Evolutionary conservation across 1,140 invertebrate species (phyloP).

Genomic region (Pollicipes pollicipes): DNA sequence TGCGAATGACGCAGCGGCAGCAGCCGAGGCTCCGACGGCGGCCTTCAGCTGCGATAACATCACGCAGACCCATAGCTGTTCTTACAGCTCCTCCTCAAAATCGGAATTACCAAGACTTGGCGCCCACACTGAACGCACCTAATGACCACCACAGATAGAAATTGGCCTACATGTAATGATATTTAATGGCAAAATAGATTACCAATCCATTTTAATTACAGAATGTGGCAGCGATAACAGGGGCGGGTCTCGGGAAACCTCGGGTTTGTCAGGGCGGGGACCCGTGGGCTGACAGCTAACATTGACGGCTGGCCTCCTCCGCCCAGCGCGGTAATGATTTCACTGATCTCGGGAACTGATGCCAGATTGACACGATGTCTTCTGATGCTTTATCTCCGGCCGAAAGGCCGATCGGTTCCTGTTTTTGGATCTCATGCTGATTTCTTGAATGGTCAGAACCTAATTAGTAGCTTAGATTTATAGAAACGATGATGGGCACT

Average conservation of each 20-base stretch:
- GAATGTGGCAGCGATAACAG: neutral
- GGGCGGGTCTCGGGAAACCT: no score
- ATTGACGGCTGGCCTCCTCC: neutral
- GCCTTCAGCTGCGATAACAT: neutral
- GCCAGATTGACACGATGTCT: neutral
- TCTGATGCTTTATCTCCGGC: neutral
- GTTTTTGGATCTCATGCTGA: neutral
- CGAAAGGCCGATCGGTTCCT: neutral
- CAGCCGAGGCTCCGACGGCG: no score
- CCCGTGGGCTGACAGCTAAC: neutral
- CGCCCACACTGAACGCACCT: neutral
- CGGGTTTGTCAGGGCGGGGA: no score
- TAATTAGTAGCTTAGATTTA: neutral
- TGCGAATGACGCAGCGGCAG: no score
- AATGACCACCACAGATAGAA: neutral
- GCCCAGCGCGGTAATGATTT: neutral
- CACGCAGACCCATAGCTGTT: neutral
- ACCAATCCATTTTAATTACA: slow-evolving; percentile 1
- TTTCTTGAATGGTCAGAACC: neutral
- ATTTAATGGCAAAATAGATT: slow-evolving; percentile 2
- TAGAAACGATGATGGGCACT: neutral
- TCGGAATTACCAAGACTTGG: neutral
- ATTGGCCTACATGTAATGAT: neutral
- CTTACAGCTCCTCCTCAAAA: neutral
- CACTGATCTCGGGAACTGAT: neutral